Conservation (phyloP, 2,888 invertebrate species). For the Pemphredon lugubris region DNA sequence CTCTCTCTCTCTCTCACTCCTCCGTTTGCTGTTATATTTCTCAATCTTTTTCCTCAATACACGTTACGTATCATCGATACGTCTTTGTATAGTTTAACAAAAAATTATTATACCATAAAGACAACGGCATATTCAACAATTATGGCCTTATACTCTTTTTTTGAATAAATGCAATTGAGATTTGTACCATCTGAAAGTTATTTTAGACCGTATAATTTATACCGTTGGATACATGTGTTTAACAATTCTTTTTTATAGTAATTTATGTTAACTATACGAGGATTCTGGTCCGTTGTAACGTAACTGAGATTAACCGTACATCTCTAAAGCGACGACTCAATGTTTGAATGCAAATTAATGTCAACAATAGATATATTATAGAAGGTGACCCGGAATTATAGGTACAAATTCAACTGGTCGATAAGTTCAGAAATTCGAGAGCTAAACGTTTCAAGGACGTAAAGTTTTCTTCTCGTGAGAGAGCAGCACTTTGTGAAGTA, state of each 20-base stretch:
- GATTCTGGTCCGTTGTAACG: slow-evolving; percentile 35
- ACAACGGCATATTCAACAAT: slow-evolving; percentile 8
- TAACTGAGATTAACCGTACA: slow-evolving; percentile 25
- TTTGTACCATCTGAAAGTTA: slow-evolving; percentile 21
- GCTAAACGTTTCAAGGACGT: too few species aligned
- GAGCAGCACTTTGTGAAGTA: too few species aligned
- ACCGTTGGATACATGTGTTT: not conserved
- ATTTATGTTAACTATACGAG: slow-evolving; percentile 9
- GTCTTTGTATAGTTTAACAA: slow-evolving; percentile 45
- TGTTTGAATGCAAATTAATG: too few species aligned
- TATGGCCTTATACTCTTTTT: slow-evolving; percentile 19
- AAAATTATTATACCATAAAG: slow-evolving; percentile 21
- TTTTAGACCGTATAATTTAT: slow-evolving; percentile 21
- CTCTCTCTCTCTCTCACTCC: too few species aligned
- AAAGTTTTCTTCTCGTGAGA: too few species aligned
- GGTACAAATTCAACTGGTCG: too few species aligned
- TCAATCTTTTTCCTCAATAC: too few species aligned
- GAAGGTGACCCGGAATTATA: too few species aligned
- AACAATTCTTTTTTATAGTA: slow-evolving; percentile 14
- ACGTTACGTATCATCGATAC: not conserved
- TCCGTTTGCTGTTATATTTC: too few species aligned
- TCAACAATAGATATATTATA: too few species aligned
- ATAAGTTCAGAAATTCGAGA: too few species aligned
- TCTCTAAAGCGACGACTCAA: not conserved
- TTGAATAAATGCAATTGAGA: slow-evolving; percentile 23